These are phyloP conservation scores for Troides oblongomaculatus DNA, from an alignment of 2,888 invertebrate species.

Conservation along the genomic window DNA sequence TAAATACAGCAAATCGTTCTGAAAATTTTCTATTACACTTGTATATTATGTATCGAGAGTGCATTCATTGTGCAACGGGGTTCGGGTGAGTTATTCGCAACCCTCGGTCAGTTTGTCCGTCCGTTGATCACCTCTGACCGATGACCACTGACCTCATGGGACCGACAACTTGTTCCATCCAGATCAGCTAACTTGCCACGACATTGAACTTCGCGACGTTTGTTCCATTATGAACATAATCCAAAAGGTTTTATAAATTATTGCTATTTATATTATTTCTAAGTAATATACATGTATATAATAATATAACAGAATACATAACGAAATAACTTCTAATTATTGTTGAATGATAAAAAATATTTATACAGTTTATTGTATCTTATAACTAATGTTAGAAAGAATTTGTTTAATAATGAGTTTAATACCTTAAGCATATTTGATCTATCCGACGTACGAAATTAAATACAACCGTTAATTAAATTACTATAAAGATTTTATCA, in stretches of 20 bases:
- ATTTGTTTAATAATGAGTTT: too few species aligned
- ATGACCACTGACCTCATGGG: conserved; percentile 66
- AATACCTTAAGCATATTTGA: too few species aligned
- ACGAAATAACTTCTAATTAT: too few species aligned
- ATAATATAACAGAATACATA: too few species aligned
- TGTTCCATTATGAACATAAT: too few species aligned
- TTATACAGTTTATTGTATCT: too few species aligned
- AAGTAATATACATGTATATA: too few species aligned
- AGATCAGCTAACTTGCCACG: conserved; percentile 32
- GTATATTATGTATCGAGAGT: conserved; percentile 9
- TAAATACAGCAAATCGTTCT: conserved; percentile 3
- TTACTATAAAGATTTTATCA: too few species aligned
- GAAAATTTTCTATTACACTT: conserved; percentile 12
- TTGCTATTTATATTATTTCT: too few species aligned
- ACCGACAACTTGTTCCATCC: conserved; percentile 49
- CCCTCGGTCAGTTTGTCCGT: conserved; percentile 49
- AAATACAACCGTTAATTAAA: background rate
- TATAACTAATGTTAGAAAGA: too few species aligned
- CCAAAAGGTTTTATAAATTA: too few species aligned
- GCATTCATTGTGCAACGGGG: conserved; percentile 10
- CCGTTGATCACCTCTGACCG: conserved; percentile 76
- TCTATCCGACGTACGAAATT: background rate
- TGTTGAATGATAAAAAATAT: too few species aligned
- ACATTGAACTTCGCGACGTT: conserved; percentile 52
- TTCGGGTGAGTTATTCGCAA: conserved; percentile 54